Evolutionary conservation across 2,113 vertebrate species (phyloP).

Genomic region (Ammospiza nelsoni): DNA sequence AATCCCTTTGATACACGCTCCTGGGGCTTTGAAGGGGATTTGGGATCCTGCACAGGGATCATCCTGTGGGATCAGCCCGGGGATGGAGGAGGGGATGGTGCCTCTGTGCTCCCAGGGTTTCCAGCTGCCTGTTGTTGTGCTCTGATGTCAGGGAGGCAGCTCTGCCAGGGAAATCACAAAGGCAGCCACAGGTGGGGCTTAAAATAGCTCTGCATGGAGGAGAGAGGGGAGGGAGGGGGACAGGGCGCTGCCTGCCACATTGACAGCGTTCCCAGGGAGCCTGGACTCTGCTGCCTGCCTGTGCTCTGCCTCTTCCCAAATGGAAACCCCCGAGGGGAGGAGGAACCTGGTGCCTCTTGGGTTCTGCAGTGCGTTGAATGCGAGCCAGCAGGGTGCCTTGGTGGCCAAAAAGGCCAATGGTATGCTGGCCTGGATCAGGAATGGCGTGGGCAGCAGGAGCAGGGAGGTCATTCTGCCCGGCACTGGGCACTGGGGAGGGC

Average conservation of each 20-base stretch:
- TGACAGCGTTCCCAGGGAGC: slow-evolving; percentile 54
- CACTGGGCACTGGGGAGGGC: no score
- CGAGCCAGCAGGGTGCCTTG: no score
- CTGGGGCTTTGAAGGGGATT: background rate
- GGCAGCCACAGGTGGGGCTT: slow-evolving; percentile 63
- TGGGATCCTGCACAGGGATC: background rate
- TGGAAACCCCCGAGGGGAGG: slow-evolving; percentile 40
- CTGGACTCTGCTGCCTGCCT: slow-evolving; percentile 52
- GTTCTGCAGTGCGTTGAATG: background rate
- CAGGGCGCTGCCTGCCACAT: slow-evolving; percentile 44
- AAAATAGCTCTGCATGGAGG: slow-evolving; percentile 64
- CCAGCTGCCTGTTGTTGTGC: background rate
- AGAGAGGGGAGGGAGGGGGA: background rate
- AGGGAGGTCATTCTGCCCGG: no score
- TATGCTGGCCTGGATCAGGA: no score
- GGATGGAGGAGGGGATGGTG: fast-evolving
- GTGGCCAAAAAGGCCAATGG: no score
- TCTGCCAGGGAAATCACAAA: slow-evolving; percentile 64
- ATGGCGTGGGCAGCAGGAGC: no score
- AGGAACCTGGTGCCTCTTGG: background rate
- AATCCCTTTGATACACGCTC: background rate
- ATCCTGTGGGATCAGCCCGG: no score
- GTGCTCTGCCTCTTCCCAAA: slow-evolving; percentile 47
- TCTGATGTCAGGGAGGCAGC: slow-evolving; percentile 59
- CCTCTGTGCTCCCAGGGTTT: background rate